Percentiles rank a stretch among this genome's conserved stretches.
These are phyloP conservation scores for Sprattus sprattus DNA, from an alignment of 2,113 vertebrate species.

Conservation along the genomic window DNA sequence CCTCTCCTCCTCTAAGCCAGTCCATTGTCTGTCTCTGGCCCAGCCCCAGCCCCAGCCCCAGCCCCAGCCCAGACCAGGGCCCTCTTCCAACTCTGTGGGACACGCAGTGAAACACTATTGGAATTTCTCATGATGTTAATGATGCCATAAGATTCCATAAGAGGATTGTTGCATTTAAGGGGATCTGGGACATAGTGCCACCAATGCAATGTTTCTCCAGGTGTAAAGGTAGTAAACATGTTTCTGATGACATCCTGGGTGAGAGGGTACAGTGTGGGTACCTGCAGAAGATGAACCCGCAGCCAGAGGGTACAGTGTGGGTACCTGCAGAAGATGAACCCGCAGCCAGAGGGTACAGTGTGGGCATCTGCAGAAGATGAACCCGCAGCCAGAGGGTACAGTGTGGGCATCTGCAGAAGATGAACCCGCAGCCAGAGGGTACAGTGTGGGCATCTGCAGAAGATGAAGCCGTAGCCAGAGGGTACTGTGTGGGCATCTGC, in stretches of 20 bases:
- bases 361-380: not conserved
- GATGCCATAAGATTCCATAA: too few relatives aligned
- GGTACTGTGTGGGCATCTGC: not conserved
- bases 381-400: not conserved
- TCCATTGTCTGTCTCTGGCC: too few relatives aligned
- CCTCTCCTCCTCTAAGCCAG: too few relatives aligned
- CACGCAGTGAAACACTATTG: too few relatives aligned
- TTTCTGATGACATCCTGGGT: not conserved
- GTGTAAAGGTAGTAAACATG: not conserved
- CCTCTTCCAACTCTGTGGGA: too few relatives aligned
- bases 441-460: too few relatives aligned
- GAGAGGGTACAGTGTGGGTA: not conserved
- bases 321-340: too few relatives aligned
- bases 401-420: not conserved
- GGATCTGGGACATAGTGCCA: not conserved
- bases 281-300: not conserved
- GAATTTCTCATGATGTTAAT: too few relatives aligned
- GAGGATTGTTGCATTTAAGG: not conserved
- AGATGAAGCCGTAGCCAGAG: not conserved
- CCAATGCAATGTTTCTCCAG: not conserved
- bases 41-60: too few relatives aligned
- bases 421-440: not conserved
- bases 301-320: too few relatives aligned
- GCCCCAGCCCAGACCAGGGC: too few relatives aligned
- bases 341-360: too few relatives aligned